Percentiles rank a stretch among this genome's conserved stretches.
phyloP scores from a whole-genome alignment of 2,888 invertebrate genomes.

The Dolomedes plantarius region DNA sequence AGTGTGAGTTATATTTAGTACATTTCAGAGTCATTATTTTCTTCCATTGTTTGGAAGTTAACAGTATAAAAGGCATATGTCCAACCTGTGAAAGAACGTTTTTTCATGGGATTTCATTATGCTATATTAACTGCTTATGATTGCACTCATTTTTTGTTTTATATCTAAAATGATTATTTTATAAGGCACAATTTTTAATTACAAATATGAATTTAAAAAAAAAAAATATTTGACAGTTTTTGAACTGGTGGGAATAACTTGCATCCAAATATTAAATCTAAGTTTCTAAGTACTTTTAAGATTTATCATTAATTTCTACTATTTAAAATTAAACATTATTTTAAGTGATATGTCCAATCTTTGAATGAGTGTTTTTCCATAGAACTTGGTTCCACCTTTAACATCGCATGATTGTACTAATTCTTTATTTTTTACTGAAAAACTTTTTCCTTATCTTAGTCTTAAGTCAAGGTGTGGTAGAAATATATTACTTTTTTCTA shows the following conservation, averaged over 20 bases:
- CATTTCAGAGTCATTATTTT: not conserved
- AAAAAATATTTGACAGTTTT: too few relatives aligned
- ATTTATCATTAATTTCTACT: too few relatives aligned
- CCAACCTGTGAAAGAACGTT: not conserved
- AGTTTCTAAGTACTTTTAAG: too few relatives aligned
- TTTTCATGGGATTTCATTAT: not conserved
- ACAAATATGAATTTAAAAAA: too few relatives aligned
- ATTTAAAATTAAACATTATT: too few relatives aligned
- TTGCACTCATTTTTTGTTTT: not conserved
- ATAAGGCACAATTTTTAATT: not conserved
- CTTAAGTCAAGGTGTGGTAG: too few relatives aligned
- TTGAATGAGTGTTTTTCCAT: not conserved
- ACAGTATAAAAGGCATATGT: not conserved
- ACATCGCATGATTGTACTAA: not conserved
- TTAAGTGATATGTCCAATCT: too few relatives aligned
- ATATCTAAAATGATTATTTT: not conserved
- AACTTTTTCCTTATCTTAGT: too few relatives aligned
- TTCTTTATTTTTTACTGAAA: not conserved
- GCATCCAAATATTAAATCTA: too few relatives aligned
- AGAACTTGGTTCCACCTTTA: conserved; percentile 21
- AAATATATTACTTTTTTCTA: too few relatives aligned
- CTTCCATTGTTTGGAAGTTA: not conserved
- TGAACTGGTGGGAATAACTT: too few relatives aligned
- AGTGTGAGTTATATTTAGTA: too few relatives aligned
- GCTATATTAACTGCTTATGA: not conserved